Evolutionary conservation across 2,113 vertebrate species (phyloP).

Genomic region (Callocephalon fimbriatum): DNA sequence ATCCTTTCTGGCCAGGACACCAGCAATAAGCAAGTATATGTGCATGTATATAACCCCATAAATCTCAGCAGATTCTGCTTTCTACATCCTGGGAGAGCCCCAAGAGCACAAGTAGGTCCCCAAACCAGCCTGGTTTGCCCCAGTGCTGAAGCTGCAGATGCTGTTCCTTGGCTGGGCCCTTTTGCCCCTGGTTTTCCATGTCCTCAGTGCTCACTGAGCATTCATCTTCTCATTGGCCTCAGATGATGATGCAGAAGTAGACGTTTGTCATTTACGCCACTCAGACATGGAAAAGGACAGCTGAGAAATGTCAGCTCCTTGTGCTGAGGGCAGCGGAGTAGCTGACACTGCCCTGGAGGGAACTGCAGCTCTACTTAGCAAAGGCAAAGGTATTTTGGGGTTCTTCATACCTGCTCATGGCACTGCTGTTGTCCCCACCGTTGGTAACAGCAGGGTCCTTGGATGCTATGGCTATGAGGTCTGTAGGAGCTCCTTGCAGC

Average conservation of each 20-base stretch:
- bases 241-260: background rate
- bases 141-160: background rate
- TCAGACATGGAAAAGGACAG: conserved; percentile 1
- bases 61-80: background rate
- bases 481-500: background rate
- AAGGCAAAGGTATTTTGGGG: background rate
- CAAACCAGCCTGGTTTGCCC: background rate
- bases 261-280: background rate
- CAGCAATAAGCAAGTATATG: background rate
- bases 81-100: background rate
- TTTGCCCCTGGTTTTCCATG: background rate
- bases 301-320: background rate
- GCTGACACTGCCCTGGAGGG: background rate
- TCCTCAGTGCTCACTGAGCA: background rate
- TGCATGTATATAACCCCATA: background rate
- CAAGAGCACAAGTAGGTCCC: background rate
- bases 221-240: background rate
- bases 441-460: background rate
- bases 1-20: background rate
- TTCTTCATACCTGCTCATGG: background rate
- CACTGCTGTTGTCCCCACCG: background rate
- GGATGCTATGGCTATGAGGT: background rate
- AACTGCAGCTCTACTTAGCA: background rate
- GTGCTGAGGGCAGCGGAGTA: background rate
- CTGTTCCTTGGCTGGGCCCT: background rate